phyloP scores from a whole-genome alignment of 2,797 vertebrate species.

The Leucoraja ocellata region DNA sequence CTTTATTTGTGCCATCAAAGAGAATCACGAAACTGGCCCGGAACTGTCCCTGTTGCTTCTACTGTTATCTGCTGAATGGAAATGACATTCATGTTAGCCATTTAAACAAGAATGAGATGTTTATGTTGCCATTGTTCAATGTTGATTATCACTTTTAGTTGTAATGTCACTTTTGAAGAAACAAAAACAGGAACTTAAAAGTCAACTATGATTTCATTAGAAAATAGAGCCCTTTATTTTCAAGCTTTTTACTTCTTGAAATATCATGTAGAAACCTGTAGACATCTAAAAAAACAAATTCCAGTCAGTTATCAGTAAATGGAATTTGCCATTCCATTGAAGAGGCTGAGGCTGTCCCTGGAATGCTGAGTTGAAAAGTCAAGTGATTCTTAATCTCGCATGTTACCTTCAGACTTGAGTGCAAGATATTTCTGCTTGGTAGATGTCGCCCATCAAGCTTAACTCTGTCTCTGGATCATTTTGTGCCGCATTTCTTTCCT shows the following conservation, averaged over 20 bases:
- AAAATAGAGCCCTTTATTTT: background rate
- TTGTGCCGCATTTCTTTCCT: background rate
- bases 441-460: background rate
- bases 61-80: background rate
- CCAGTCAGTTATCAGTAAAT: background rate
- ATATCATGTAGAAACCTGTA: background rate
- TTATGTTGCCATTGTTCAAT: background rate
- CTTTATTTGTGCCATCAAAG: background rate
- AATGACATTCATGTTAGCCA: background rate
- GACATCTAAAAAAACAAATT: background rate
- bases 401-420: background rate
- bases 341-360: background rate
- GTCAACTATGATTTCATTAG: background rate
- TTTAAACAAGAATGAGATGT: too few relatives aligned
- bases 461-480: background rate
- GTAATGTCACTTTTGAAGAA: background rate
- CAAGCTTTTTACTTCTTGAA: background rate
- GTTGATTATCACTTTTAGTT: background rate
- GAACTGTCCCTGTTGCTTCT: background rate
- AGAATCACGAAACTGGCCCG: background rate
- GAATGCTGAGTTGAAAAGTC: slow-evolving; percentile 15
- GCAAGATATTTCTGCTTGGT: background rate
- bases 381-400: background rate
- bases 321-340: background rate
- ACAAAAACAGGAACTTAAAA: background rate